phyloP scores from a whole-genome alignment of 2,113 vertebrate species.

The Chlamydotis undulata region DNA sequence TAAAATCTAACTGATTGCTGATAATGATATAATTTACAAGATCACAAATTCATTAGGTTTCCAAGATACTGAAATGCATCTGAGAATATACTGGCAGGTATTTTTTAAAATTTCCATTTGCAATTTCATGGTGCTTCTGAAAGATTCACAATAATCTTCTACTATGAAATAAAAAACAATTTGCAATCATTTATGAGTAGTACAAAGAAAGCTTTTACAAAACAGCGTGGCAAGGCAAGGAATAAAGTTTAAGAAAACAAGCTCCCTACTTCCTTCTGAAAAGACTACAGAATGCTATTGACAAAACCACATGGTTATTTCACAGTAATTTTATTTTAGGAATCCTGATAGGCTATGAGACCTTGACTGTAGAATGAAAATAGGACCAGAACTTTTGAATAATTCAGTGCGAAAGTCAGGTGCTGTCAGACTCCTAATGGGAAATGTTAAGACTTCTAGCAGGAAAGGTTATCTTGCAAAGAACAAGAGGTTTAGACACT shows the following conservation, averaged over 20 bases:
- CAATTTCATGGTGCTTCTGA: neutral
- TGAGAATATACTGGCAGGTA: neutral
- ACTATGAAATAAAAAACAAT: neutral
- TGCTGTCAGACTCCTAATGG: neutral
- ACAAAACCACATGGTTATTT: neutral
- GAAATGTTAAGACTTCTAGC: neutral
- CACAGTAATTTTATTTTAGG: neutral
- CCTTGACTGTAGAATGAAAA: neutral
- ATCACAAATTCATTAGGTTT: neutral
- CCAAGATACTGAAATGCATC: neutral
- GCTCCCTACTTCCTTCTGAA: neutral
- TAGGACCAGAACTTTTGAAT: neutral
- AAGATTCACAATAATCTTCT: neutral
- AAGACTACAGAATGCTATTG: neutral
- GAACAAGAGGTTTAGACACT: neutral
- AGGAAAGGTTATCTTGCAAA: neutral
- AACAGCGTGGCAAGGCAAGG: neutral
- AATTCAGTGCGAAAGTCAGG: neutral
- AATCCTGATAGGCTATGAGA: neutral
- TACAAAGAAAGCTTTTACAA: neutral
- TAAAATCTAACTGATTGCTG: neutral
- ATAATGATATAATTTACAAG: neutral
- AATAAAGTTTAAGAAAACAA: neutral
- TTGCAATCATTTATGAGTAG: neutral
- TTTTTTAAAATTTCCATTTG: neutral